Evolutionary conservation across 2,113 vertebrate genomes (phyloP).

Genomic region (Leptocoma aspasia): DNA sequence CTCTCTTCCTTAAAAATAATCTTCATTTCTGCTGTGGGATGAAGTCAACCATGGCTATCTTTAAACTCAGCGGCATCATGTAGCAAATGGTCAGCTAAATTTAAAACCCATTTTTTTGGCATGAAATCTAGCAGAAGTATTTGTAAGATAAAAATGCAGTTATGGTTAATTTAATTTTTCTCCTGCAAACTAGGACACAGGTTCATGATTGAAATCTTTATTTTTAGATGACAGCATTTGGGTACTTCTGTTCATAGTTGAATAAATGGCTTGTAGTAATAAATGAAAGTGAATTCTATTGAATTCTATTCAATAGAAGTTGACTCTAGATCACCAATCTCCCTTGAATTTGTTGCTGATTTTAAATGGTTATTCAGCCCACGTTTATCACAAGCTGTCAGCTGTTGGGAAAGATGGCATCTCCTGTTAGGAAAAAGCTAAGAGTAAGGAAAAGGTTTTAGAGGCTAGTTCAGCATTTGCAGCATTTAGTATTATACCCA

Average conservation of each 20-base stretch:
- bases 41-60: slow-evolving; percentile 9
- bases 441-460: background rate
- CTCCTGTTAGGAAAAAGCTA: slow-evolving; percentile 26
- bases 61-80: slow-evolving; percentile 33
- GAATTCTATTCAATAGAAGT: background rate
- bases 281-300: slow-evolving; percentile 49
- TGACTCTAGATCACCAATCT: slow-evolving; percentile 41
- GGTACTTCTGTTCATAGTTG: slow-evolving; percentile 52
- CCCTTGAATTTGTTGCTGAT: slow-evolving; percentile 6
- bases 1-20: slow-evolving; percentile 7
- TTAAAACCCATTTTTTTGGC: slow-evolving; percentile 66
- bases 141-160: slow-evolving; percentile 61
- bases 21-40: background rate
- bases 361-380: slow-evolving; percentile 55
- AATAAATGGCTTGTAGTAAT: slow-evolving; percentile 42
- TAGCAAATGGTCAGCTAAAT: slow-evolving; percentile 73
- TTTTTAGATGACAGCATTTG: slow-evolving; percentile 68
- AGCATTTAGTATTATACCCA: slow-evolving; percentile 10
- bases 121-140: slow-evolving; percentile 60
- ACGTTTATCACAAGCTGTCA: slow-evolving; percentile 54
- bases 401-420: slow-evolving; percentile 37
- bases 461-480: slow-evolving; percentile 38
- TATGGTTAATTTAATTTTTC: slow-evolving; percentile 66
- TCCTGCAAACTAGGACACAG: slow-evolving; percentile 45
- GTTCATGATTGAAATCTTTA: slow-evolving; percentile 61